These are phyloP conservation scores for Cliona cf. orientalis DNA, from an alignment of 37 sponge, comb jelly and placozoan genomes.

Conservation along the genomic window DNA sequence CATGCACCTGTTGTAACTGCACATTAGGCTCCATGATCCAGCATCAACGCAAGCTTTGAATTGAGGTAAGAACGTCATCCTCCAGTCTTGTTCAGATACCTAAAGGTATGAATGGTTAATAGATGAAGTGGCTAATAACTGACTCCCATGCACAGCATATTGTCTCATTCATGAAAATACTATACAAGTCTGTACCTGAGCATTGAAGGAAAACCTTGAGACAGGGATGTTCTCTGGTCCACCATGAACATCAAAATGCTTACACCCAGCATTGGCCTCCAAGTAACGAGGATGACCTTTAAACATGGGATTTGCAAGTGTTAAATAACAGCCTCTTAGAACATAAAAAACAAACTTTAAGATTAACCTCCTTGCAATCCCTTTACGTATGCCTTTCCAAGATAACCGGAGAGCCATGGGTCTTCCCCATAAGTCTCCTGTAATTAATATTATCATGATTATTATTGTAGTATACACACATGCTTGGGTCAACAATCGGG, in stretches of 20 bases:
- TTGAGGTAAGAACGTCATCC: conserved; percentile 65
- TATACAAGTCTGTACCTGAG: neutral
- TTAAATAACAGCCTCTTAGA: neutral
- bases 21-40: neutral
- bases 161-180: too few relatives aligned
- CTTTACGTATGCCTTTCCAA: conserved; percentile 50
- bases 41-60: neutral
- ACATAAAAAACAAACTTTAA: neutral
- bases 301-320: neutral
- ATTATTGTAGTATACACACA: neutral
- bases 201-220: neutral
- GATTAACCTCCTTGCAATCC: conserved; percentile 74
- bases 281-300: conserved; percentile 60
- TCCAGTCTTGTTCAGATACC: conserved; percentile 64
- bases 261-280: conserved; percentile 73
- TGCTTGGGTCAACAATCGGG: neutral
- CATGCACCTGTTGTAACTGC: too few relatives aligned
- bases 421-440: too few relatives aligned
- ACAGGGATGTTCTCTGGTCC: neutral
- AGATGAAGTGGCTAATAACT: neutral
- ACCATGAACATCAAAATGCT: too few relatives aligned
- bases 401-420: conserved; percentile 6
- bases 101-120: neutral
- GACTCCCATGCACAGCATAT: too few relatives aligned
- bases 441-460: too few relatives aligned